Base-by-base conservation (phyloP, 53 echinoderm and acorn worm genomes). In the Mesocentrotus franciscanus region DNA sequence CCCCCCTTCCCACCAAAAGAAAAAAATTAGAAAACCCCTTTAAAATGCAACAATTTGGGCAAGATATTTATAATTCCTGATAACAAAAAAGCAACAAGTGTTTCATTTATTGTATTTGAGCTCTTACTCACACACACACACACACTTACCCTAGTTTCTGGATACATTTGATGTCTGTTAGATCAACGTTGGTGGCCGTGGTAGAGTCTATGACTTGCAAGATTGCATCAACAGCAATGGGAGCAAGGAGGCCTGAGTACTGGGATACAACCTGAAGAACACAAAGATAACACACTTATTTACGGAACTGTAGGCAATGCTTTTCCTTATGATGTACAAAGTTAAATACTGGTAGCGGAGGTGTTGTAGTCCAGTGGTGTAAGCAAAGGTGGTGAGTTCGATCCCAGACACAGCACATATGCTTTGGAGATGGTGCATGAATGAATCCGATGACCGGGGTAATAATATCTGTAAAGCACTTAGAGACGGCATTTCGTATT, bases 171-270 rank as follows among this genome's bases (percentile, higher is more conserved):
- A 98, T 95, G 66, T 98, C 98, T 14, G 95, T 95, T 0, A 98
- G 97, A 64, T 98, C 98, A 36, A 98, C 97, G 55, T 96, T 96
- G 83, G 95, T 95, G 27, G 97, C 97, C 15, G 92, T 97, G 56
- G 96, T 55, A n/a, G 98, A 97, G 85, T 98, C 98, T 16, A 98
- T 97, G 93, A 98, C 96, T 42, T 97, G 95, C 59, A 98, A 85
- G 8, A 98, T 97, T 59, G 98, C 98, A 61, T 98, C 98, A 78
- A 98, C 98, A 32, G 98, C 96, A 58, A 98, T 96, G 26, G 98
- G 98, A 33, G 97, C 97, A 61, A 98, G 90, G 12, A 97, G 74
- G 79, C 95, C 92, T 15, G 98, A 98, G 95, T 97, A 97, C 93
- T 98, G 98, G 68, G 98, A 97, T 32, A 98, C 98, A 93, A 98